A percentile compares a stretch with the other conserved stretches of the same genome.
Evolutionary conservation across 2,888 invertebrate genomes (phyloP).

Genomic region (Hirtodrosophila alboralis): DNA sequence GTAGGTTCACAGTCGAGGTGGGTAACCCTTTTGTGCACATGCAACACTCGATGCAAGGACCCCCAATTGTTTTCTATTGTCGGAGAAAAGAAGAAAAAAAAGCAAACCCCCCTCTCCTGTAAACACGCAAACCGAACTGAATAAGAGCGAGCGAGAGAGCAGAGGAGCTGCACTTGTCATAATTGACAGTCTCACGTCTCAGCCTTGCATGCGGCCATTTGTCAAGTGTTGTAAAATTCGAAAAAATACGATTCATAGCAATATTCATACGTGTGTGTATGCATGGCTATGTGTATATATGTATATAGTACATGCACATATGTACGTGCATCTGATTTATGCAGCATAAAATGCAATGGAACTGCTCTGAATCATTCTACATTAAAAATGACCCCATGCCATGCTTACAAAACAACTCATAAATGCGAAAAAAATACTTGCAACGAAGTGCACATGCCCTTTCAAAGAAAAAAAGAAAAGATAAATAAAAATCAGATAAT

Average conservation of each 20-base stretch:
- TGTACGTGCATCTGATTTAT: slow-evolving; percentile 32
- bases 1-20: slow-evolving; percentile 17
- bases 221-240: slow-evolving; percentile 49
- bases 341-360: slow-evolving; percentile 35
- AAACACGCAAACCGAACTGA: background rate
- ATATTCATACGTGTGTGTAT: slow-evolving; percentile 16
- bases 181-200: slow-evolving; percentile 27
- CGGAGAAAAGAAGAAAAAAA: no score
- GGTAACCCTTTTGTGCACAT: slow-evolving; percentile 14
- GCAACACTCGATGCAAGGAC: slow-evolving; percentile 35
- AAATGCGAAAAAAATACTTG: background rate
- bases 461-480: no score
- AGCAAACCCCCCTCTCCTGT: slow-evolving; percentile 7
- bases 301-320: no score
- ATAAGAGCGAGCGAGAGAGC: background rate
- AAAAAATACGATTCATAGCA: slow-evolving; percentile 4
- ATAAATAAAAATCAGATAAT: no score
- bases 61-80: slow-evolving; percentile 38
- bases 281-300: no score
- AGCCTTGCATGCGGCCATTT: slow-evolving; percentile 66
- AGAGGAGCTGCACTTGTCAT: slow-evolving; percentile 29
- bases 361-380: slow-evolving; percentile 25
- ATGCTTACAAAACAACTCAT: slow-evolving; percentile 3
- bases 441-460: slow-evolving; percentile 5
- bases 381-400: slow-evolving; percentile 18